Base-by-base conservation (phyloP, 2,888 invertebrate species). In the Cryptophagus acutangulus region DNA sequence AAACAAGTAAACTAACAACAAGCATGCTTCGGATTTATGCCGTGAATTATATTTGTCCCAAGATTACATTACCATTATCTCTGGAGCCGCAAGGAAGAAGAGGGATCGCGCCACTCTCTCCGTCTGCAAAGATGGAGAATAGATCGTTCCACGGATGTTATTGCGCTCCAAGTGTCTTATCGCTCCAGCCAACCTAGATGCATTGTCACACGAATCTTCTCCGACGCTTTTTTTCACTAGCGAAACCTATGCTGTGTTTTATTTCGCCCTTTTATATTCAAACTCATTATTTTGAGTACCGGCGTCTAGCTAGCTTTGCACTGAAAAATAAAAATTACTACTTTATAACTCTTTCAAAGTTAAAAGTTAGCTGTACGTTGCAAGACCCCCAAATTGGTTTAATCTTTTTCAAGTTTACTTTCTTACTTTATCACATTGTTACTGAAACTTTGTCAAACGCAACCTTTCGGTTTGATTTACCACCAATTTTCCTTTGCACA, bases 51-150 rank as follows among this genome's bases (percentile, higher is more conserved):
- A 65, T 65, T 65, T 63, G 64, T 63, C 64, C 65, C 64, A 62
- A 65, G 65, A 66, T 65, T 66, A 65, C 63, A 64, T 66, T 66
- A 62, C 62, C 61, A 64, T 64, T 65, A 65, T 63, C 63, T 63
- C 56, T 48, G 44, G 49, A 55, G 53, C 57, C 55, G 54, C 55
- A 52, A 54, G 56, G 54, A 55, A n/a, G n/a, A 53, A 42, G 34
- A 31, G 31, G 14, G 31, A 31, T 31, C 31, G 31, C 31, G n/a
- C n/a, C n/a, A n/a, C n/a, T n/a, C n/a, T n/a, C n/a, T 31, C 9
- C 9, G 15, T 14, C 31, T 26, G 31, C 31, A 31, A 16, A 15
- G 12, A 31, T 31, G 31, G 14, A 16, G 49, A 38, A 47, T 46
- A 49, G 51, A 51, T 52, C 48, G 48, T 39, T 43, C 45, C 40